Evolutionary conservation across 1,140 invertebrate genomes (phyloP), one percentile per base, ranked within the genome.

Genomic region (Sinella curviseta): DNA sequence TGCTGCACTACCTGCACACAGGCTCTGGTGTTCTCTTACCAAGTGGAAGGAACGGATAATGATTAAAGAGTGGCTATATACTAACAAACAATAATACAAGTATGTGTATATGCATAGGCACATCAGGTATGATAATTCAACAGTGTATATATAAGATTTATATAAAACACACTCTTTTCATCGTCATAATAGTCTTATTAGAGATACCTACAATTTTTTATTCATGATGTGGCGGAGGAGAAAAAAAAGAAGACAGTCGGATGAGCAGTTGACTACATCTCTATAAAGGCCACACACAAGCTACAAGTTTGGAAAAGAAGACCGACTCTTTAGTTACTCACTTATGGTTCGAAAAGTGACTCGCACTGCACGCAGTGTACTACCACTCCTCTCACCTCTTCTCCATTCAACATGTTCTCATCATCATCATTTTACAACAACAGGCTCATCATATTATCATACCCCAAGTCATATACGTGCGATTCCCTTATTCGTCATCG

Each of bases 231-330:
- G 65, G 65, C 65, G 65, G 65, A 70, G 65, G 65, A 70, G 57
- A 65, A 65, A 12, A 70, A 70, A 70, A 70, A 70, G 26, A 70
- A 70, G 67, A 28, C 26, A 67, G 73, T 48, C 77, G 30, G 28
- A 33, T 33, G 35, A 34, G 17, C 28, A 35, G 55, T 54, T 74
- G 39, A 70, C 60, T 81, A 83, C 82, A 83, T 82, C 82, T 83
- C 80, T 82, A 82, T 83, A 82, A 83, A 79, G 82, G 82, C 82
- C 82, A 82, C 82, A 82, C 82, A 82, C 82, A 79, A 75, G 39
- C 74, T 54, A 39, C 34, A 48, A 20, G 3, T 75, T 75, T 75
- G 24, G 16, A 75, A 75, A 48, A 24, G 17, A 33, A 36, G 34
- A 54, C 74, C 74, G 74, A 30, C 74, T 26, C 74, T 74, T 8